Conservation (phyloP, 53 echinoderm and acorn worm genomes). For the Crossaster papposus region DNA sequence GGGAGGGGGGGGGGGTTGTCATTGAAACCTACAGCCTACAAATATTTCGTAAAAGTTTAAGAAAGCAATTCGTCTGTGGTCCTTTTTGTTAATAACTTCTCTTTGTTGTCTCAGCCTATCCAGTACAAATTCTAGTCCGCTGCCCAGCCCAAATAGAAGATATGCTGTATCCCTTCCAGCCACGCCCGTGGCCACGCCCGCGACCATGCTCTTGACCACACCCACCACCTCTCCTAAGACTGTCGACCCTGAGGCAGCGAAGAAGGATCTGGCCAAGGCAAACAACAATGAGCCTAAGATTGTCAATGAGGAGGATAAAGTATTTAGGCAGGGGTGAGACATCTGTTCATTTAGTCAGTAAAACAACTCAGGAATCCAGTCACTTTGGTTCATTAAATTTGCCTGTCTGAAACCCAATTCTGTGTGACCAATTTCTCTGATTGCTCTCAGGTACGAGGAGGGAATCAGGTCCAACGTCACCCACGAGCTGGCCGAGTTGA, state of each 20-base stretch:
- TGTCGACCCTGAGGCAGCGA: conserved; percentile 3
- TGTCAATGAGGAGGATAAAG: conserved; percentile 61
- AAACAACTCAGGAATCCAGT: too few species aligned
- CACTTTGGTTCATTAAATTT: too few species aligned
- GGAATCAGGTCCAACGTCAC: conserved; percentile 84
- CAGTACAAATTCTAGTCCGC: conserved; percentile 31
- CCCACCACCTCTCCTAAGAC: conserved; percentile 13
- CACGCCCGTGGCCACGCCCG: conserved; percentile 1
- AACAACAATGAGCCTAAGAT: background rate
- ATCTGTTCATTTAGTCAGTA: too few species aligned
- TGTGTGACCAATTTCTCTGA: background rate
- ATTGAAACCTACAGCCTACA: too few species aligned
- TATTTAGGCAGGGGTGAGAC: conserved; percentile 71
- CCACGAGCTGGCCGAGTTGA: conserved; percentile 77
- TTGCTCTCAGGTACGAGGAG: conserved; percentile 77
- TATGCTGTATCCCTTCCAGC: conserved; percentile 32
- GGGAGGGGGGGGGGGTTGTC: too few species aligned
- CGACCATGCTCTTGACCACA: background rate
- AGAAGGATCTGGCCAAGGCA: conserved; percentile 19
- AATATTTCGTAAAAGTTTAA: too few species aligned
- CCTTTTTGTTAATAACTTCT: background rate
- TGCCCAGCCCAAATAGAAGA: conserved; percentile 21
- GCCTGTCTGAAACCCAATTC: too few species aligned
- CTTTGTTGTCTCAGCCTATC: conserved; percentile 15
- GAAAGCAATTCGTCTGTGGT: too few species aligned